These are phyloP conservation scores for Bombus haemorrhoidalis DNA, from an alignment of 1,140 invertebrate genomes.

Conservation along the genomic window DNA sequence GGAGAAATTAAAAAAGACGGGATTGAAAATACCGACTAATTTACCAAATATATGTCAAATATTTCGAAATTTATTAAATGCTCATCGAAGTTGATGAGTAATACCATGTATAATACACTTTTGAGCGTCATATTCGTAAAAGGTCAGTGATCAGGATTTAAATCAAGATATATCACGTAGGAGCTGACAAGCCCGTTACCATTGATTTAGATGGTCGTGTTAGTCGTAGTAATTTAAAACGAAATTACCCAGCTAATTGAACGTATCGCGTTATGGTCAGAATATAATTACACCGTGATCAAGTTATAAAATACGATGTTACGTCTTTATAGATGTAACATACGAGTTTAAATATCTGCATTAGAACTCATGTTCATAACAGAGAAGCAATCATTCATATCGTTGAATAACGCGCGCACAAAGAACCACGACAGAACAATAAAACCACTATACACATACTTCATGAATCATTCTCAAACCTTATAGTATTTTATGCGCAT, in stretches of 20 bases:
- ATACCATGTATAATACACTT: background rate
- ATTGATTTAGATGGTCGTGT: background rate
- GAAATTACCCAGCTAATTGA: constrained; percentile 14
- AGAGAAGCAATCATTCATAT: constrained; percentile 21
- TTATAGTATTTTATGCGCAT: constrained; percentile 5
- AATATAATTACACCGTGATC: constrained; percentile 3
- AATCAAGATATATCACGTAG: background rate
- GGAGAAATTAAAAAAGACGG: background rate
- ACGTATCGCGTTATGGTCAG: constrained; percentile 12
- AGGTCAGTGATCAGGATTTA: background rate
- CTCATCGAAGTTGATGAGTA: background rate
- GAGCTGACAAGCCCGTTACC: background rate
- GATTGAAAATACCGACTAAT: background rate
- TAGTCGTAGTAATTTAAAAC: background rate
- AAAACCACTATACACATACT: constrained; percentile 22
- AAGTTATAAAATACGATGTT: constrained; percentile 25
- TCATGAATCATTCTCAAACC: constrained; percentile 31
- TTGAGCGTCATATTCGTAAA: background rate
- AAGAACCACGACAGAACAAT: constrained; percentile 40
- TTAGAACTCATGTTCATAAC: constrained; percentile 6
- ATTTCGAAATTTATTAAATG: background rate
- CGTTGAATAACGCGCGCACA: constrained; percentile 21
- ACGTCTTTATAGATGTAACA: background rate
- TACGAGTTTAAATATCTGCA: constrained; percentile 23
- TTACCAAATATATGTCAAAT: background rate